Evolutionary conservation across 2,888 invertebrate species (phyloP).

Genomic region (Druceiella hillmani): DNA sequence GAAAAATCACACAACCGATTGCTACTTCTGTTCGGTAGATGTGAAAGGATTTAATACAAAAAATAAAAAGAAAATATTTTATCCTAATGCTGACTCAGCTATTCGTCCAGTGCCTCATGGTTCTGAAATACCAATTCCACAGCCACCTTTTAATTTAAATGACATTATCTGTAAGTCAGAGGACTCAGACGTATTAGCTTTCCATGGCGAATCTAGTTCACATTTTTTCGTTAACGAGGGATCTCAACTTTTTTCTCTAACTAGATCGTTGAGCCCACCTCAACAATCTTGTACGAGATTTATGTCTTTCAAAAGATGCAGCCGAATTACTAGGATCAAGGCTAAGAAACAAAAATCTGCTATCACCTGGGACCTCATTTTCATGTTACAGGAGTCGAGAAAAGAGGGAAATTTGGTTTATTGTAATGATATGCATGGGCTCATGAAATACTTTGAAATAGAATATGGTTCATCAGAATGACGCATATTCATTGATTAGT

Average conservation of each 20-base stretch:
- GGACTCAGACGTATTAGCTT: neutral
- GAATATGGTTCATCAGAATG: slow-evolving; percentile 10
- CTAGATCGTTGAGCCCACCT: no score
- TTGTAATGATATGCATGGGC: slow-evolving; percentile 10
- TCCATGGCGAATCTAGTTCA: neutral
- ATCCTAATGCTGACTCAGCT: slow-evolving; percentile 13
- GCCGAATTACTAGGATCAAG: neutral
- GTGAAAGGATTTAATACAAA: slow-evolving; percentile 8
- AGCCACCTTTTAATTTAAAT: slow-evolving; percentile 14
- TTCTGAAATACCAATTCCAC: slow-evolving; percentile 10
- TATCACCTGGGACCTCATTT: neutral
- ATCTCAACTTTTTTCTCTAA: neutral
- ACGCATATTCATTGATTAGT: slow-evolving; percentile 9
- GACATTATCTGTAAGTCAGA: slow-evolving; percentile 10
- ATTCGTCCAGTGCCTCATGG: slow-evolving; percentile 12
- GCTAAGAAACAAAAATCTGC: no score
- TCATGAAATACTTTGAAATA: slow-evolving; percentile 11
- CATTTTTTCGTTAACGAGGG: neutral
- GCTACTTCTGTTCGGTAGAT: slow-evolving; percentile 12
- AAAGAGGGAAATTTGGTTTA: slow-evolving; percentile 7
- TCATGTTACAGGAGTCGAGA: no score
- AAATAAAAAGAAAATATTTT: slow-evolving; percentile 8
- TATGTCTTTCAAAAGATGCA: neutral
- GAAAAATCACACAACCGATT: slow-evolving; percentile 8
- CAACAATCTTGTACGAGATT: neutral